Percentiles rank a stretch among this genome's conserved stretches.
Evolutionary conservation across 2,113 vertebrate species (phyloP).

Genomic region (Chionis minor): DNA sequence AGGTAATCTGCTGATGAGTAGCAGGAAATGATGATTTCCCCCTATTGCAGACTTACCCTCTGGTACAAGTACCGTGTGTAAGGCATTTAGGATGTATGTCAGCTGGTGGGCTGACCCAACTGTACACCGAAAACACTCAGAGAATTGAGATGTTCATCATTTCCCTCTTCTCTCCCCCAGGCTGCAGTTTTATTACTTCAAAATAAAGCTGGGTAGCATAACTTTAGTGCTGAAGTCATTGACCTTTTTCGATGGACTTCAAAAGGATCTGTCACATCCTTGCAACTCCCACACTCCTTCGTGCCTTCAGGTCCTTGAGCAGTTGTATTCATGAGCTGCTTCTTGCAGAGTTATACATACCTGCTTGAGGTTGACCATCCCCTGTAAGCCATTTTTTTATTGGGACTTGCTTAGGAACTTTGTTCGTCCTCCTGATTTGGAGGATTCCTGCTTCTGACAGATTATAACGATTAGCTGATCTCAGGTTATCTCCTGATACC

Average conservation of each 20-base stretch:
- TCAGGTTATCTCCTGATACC: not conserved
- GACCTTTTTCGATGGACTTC: not conserved
- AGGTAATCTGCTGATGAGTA: not conserved
- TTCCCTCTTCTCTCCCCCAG: not conserved
- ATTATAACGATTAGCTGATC: not conserved
- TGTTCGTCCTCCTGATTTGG: not conserved
- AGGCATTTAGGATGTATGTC: not conserved
- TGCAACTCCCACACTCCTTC: not conserved
- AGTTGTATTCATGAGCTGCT: not conserved
- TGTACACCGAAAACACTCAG: not conserved
- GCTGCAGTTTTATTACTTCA: not conserved
- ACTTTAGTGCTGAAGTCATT: not conserved
- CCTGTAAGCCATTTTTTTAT: not conserved
- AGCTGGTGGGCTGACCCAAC: not conserved
- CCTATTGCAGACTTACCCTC: not conserved
- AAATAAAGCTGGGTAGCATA: not conserved
- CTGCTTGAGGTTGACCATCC: not conserved
- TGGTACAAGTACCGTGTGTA: not conserved
- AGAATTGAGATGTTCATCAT: not conserved
- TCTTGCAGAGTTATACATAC: not conserved
- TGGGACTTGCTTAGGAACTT: not conserved
- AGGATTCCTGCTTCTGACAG: constrained; percentile 13
- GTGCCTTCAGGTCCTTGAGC: not conserved
- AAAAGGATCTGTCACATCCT: not conserved
- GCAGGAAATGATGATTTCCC: not conserved